Evolutionary conservation across 2,888 invertebrate species (phyloP), one percentile per base, ranked within the genome.

Genomic region (Volucella inflata): DNA sequence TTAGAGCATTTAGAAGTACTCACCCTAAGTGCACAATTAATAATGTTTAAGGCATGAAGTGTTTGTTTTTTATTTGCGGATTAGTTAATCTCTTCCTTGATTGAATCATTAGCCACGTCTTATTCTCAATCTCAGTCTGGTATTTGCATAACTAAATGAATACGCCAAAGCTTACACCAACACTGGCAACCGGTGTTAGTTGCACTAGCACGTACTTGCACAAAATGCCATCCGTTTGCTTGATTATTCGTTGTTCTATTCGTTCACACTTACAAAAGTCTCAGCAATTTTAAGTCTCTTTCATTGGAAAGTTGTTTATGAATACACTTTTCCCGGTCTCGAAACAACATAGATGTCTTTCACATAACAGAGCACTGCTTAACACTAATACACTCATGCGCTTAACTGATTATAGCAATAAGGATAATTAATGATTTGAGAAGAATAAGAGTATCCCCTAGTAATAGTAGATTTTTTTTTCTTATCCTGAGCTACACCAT

Each of bases 401-500:
- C 76, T 81, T 76, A 60, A 67, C 72, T 72, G 55, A 76, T 71
- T 40, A 51, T 57, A 71, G 64, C 75, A 84, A 72, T 65, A 72
- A 71, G 65, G 81, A 72, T 11, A 81, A 72, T 68, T 78, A 36
- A 68, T 75, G 30, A 30, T 57, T 71, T 60, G 38, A 72, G 71
- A 81, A 84, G 72, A 67, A 77, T 30, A 72, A 65, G 40, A 70
- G 65, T 70, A 71, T 71, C 81, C 76, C 85, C 76, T 72, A 53
- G 60, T 62, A 57, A 75, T 67, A 60, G 80, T 50, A 30, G 50
- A 53, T 38, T 72, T 75, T 71, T 21, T 30, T 30, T 30, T 30
- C 6, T 30, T 30, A 30, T 70, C 65, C 76, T 71, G 76, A 72
- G 80, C 90, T 91, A 91, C 93, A 94, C 93, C 93, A 93, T 94